Evolutionary conservation across 2,797 vertebrate species (phyloP), one percentile per base, ranked within the genome.

Genomic region (Enteromius radiatus): DNA sequence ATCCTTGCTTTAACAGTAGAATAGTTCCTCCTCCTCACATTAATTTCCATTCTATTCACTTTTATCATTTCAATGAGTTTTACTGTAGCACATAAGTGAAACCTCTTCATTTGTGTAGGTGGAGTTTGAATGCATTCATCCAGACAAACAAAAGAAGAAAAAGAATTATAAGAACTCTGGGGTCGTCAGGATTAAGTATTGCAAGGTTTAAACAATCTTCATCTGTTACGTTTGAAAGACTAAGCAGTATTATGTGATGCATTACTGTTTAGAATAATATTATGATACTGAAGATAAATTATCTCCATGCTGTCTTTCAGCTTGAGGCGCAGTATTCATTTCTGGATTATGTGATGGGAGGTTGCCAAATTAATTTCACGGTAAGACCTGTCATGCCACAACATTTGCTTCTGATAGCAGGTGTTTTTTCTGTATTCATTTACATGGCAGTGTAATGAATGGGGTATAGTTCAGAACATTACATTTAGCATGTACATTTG

Each of bases 141-240:
- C 96, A 1, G 96, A 97, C 78, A 98, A 98, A 84, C 96, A 97
- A 88, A 94, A 96, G 92, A 98, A 98, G 89, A 98, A 98, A 91
- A 99, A 97, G 90, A 96, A 87, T 90, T 99, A 99, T 87, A 98
- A 96, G 90, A 98, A 97, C 89, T 99, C 96, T 43, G 97, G 97
- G 52, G 93, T 94, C 38, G 85, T 98, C 49, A 92, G 85, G 65
- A 90, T 99, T 76, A 98, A 97, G 89, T 93, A 82, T 78, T 97
- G 96, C 90, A 95, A 94, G 95, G 97, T 99, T 89, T 36, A 82
- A 49, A 38, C n/a, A 14, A 28, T 5, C 7, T 28, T 31, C 31
- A n/a, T 52, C 6, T 83, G 28, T 59, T 33, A 23, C 2, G 19
- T 19, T 15, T 64, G 17, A 47, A 31, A 26, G 28, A 28, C 41